Evolutionary conservation across 2,888 invertebrate genomes (phyloP).

Genomic region (Eurytoma californica): DNA sequence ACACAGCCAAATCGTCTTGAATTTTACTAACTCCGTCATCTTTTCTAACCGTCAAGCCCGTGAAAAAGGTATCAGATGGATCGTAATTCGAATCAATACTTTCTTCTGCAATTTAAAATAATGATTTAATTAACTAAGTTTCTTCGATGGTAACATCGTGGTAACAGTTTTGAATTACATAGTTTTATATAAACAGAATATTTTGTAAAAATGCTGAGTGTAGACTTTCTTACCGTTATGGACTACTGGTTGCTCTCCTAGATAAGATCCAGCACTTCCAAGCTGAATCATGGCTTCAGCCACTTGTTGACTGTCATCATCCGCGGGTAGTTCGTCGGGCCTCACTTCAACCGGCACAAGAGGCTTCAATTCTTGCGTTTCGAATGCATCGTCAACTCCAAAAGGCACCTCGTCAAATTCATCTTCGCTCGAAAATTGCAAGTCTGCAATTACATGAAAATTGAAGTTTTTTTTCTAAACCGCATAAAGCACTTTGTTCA

Average conservation of each 20-base stretch:
- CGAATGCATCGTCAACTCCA: constrained; percentile 77
- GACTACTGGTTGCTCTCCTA: constrained; percentile 71
- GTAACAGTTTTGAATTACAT: no score
- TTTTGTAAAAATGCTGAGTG: background rate
- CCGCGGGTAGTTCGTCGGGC: constrained; percentile 72
- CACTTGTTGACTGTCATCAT: constrained; percentile 82
- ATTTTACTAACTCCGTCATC: constrained; percentile 78
- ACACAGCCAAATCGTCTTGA: constrained; percentile 85
- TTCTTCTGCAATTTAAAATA: constrained; percentile 77
- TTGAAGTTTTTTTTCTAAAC: background rate
- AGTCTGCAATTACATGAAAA: constrained; percentile 74
- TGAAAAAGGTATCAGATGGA: constrained; percentile 88
- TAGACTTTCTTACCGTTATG: constrained; percentile 64
- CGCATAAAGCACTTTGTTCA: no score
- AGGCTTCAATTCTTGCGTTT: constrained; percentile 67
- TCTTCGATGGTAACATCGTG: no score
- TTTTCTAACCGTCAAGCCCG: constrained; percentile 74
- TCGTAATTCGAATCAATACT: constrained; percentile 90
- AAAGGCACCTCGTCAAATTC: constrained; percentile 81
- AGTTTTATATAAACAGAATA: background rate
- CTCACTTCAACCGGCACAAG: constrained; percentile 67
- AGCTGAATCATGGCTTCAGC: constrained; percentile 88
- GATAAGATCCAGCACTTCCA: constrained; percentile 81
- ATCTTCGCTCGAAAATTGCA: constrained; percentile 84
- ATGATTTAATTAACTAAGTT: background rate